These are phyloP conservation scores for Brachionus rubens DNA, from an alignment of 1,140 invertebrate species.

Conservation along the genomic window DNA sequence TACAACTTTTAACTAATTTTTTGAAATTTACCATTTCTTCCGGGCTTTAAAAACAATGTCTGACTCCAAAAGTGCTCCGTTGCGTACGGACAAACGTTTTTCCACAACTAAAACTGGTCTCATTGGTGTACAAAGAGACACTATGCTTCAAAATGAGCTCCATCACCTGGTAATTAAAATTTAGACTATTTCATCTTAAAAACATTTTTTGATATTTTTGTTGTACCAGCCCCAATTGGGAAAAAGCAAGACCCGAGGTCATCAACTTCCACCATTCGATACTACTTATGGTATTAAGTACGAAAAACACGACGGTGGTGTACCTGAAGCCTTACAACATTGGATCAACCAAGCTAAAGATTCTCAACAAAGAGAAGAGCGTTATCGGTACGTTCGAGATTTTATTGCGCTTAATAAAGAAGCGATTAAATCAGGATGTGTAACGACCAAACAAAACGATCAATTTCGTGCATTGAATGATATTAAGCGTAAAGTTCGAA, in stretches of 20 bases:
- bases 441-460: constrained; percentile 18
- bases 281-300: constrained; percentile 40
- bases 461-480: constrained; percentile 26
- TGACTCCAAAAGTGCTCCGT: constrained; percentile 35
- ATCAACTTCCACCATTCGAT: constrained; percentile 15
- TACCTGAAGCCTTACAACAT: constrained; percentile 44
- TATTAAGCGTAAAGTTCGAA: constrained; percentile 43
- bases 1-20: constrained; percentile 35
- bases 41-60: no score
- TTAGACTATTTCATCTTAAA: background rate
- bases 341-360: constrained; percentile 42
- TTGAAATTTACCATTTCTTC: constrained; percentile 6
- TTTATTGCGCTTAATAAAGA: constrained; percentile 40
- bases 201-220: background rate
- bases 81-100: constrained; percentile 36
- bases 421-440: constrained; percentile 27
- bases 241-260: constrained; percentile 32
- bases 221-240: constrained; percentile 34
- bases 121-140: constrained; percentile 17
- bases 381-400: constrained; percentile 24
- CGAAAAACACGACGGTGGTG: constrained; percentile 36
- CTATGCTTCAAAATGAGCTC: constrained; percentile 45
- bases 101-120: constrained; percentile 37
- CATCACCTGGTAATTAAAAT: constrained; percentile 36
- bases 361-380: constrained; percentile 15